These are phyloP conservation scores for Rhombomys opimus DNA, from an alignment of 2,113 vertebrate species.

Conservation along the genomic window DNA sequence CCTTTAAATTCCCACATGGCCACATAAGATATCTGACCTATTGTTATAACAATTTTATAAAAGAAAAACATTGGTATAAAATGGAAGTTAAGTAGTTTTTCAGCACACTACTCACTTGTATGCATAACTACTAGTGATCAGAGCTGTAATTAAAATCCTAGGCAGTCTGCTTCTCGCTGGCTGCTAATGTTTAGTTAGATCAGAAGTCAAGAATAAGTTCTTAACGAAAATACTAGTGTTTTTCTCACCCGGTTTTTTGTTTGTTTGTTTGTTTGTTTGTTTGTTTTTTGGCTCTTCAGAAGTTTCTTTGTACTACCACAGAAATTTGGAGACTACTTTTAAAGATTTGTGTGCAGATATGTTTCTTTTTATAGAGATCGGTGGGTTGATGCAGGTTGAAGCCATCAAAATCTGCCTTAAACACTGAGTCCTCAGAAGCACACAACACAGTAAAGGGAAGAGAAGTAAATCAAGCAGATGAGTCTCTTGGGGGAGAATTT, in stretches of 20 bases:
- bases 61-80: background rate
- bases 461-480: background rate
- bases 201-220: slow-evolving; percentile 1
- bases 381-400: background rate
- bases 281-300: background rate
- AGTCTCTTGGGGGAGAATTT: slow-evolving; percentile 36
- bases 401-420: slow-evolving; percentile 8
- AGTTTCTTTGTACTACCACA: background rate
- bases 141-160: slow-evolving; percentile 39
- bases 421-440: background rate
- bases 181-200: background rate
- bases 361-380: background rate
- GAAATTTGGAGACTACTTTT: background rate
- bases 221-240: background rate
- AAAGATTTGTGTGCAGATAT: background rate
- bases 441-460: background rate
- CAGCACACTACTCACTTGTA: background rate
- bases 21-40: background rate
- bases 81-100: background rate
- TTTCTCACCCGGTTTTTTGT: slow-evolving; percentile 7
- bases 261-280: background rate
- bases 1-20: slow-evolving; percentile 40
- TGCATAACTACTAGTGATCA: background rate
- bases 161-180: background rate
- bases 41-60: slow-evolving; percentile 49